Evolutionary conservation across 2,888 invertebrate species (phyloP).

Genomic region (Cheilosia vulpina): DNA sequence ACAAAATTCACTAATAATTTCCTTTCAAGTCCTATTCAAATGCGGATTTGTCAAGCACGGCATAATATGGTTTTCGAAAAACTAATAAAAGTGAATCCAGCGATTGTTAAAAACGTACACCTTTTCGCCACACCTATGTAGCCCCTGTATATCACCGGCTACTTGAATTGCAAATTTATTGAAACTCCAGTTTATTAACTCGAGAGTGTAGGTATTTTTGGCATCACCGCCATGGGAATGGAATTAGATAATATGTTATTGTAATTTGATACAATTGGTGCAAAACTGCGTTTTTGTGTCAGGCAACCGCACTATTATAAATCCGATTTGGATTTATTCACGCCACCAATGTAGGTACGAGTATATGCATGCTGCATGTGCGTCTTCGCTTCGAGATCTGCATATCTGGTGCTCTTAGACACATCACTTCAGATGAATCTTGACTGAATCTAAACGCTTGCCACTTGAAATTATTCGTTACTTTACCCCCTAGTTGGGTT

Average conservation of each 20-base stretch:
- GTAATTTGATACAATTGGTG: slow-evolving; percentile 18
- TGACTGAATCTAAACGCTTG: slow-evolving; percentile 39
- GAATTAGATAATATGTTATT: slow-evolving; percentile 24
- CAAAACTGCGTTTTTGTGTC: slow-evolving; percentile 33
- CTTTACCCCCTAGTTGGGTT: slow-evolving; percentile 17
- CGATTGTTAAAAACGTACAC: too few relatives aligned
- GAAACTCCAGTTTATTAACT: background rate
- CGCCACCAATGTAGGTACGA: background rate
- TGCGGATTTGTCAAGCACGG: too few relatives aligned
- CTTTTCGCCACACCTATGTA: too few relatives aligned
- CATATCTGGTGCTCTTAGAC: slow-evolving; percentile 9
- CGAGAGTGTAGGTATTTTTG: background rate
- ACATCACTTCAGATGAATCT: slow-evolving; percentile 30
- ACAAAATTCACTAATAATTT: too few relatives aligned
- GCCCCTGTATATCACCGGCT: too few relatives aligned
- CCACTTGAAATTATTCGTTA: slow-evolving; percentile 30
- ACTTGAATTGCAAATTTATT: too few relatives aligned
- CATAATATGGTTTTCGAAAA: too few relatives aligned
- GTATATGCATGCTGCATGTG: background rate
- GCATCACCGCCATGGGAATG: background rate
- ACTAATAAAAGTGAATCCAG: too few relatives aligned
- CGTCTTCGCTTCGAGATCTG: slow-evolving; percentile 20
- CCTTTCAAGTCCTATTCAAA: too few relatives aligned
- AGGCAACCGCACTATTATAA: slow-evolving; percentile 40
- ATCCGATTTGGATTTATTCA: slow-evolving; percentile 30